Evolutionary conservation across 2,888 invertebrate species (phyloP).

Genomic region (Drosophila nr. perissopoda): DNA sequence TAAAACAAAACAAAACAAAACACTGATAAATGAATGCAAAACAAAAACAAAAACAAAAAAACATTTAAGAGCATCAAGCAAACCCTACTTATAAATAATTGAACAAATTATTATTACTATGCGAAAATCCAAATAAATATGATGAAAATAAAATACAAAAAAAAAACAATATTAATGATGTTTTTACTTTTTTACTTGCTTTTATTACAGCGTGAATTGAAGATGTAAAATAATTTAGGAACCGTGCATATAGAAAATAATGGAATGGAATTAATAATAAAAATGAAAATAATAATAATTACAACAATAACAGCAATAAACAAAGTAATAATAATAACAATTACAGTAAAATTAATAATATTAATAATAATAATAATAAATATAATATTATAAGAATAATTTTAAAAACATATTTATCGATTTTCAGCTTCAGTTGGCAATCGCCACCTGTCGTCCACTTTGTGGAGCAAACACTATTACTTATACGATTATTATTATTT

Average conservation of each 20-base stretch:
- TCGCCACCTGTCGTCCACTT: slow-evolving; percentile 9
- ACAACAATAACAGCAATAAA: too few relatives aligned
- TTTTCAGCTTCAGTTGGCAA: background rate
- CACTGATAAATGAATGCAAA: slow-evolving; percentile 20
- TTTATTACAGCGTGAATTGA: background rate
- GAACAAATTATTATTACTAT: slow-evolving; percentile 70
- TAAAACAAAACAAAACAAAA: slow-evolving; percentile 39
- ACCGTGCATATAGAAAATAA: background rate
- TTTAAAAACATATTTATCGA: background rate
- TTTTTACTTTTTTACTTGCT: slow-evolving; percentile 9
- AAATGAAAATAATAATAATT: background rate
- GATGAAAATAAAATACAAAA: slow-evolving; percentile 42
- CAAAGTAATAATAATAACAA: background rate
- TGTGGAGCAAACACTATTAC: slow-evolving; percentile 19
- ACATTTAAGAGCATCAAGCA: slow-evolving; percentile 40
- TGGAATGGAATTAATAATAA: background rate
- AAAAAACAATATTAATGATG: slow-evolving; percentile 23
- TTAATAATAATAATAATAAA: background rate
- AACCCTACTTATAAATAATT: slow-evolving; percentile 60
- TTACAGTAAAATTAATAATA: background rate
- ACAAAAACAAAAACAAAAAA: slow-evolving; percentile 16
- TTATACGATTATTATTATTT: slow-evolving; percentile 8
- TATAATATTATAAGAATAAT: background rate
- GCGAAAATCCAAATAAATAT: slow-evolving; percentile 77
- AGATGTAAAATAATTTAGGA: background rate